Percentiles rank a stretch among this genome's conserved stretches.
Evolutionary conservation across 2,113 vertebrate species (phyloP).

Genomic region (Pardalotus punctatus): DNA sequence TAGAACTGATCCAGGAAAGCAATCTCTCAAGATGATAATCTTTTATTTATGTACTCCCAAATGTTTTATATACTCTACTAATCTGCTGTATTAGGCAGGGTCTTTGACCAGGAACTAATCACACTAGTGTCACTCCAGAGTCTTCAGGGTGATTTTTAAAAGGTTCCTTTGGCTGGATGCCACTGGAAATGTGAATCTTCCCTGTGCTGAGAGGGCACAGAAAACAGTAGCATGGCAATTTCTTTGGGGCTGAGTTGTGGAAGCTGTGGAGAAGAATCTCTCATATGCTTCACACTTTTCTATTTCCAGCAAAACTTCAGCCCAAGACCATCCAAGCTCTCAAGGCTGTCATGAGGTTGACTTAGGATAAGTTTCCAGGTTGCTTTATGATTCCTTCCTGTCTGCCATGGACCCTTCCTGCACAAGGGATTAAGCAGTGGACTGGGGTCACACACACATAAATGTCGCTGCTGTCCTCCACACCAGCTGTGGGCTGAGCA

Average conservation of each 20-base stretch:
- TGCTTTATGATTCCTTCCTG: neutral
- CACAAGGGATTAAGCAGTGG: neutral
- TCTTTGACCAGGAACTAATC: neutral
- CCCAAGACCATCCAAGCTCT: neutral
- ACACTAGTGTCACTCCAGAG: neutral
- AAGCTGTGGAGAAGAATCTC: neutral
- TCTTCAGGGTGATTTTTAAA: neutral
- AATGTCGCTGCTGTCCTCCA: neutral
- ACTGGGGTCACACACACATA: neutral
- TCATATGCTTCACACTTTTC: neutral
- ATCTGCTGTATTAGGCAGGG: neutral
- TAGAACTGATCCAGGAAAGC: constrained; percentile 17
- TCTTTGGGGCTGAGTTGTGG: neutral
- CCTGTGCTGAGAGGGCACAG: neutral
- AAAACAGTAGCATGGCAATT: neutral
- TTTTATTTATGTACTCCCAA: constrained; percentile 13
- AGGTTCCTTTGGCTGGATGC: neutral
- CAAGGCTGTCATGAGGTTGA: neutral
- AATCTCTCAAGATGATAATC: neutral
- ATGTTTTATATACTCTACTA: neutral
- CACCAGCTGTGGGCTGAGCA: neutral
- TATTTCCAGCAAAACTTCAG: neutral
- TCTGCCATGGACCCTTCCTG: neutral
- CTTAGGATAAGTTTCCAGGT: neutral
- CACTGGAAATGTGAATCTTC: neutral